phyloP scores from a whole-genome alignment of 1,140 invertebrate genomes.

The Saccostrea echinata region DNA sequence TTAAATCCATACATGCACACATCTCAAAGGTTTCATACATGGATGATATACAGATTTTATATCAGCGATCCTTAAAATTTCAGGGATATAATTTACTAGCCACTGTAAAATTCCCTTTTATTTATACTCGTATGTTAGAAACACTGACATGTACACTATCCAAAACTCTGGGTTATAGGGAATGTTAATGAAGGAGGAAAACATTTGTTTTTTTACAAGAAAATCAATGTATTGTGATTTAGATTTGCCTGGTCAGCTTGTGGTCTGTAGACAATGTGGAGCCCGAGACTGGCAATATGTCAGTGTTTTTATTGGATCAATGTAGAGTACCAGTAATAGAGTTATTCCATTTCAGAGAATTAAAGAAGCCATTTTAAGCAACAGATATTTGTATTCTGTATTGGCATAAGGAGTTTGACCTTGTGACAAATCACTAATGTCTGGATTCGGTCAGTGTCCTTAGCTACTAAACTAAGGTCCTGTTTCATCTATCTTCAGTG shows the following conservation, averaged over 20 bases:
- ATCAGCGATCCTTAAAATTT: too few relatives aligned
- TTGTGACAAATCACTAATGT: neutral
- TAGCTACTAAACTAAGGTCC: too few relatives aligned
- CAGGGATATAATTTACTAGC: too few relatives aligned
- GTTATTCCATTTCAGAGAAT: neutral
- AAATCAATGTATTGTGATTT: slow-evolving; percentile 8
- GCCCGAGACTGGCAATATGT: neutral
- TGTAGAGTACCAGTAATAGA: neutral
- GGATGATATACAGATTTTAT: too few relatives aligned
- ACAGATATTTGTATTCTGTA: neutral
- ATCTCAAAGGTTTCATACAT: too few relatives aligned
- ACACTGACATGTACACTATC: too few relatives aligned
- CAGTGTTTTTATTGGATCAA: neutral
- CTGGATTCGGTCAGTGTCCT: too few relatives aligned
- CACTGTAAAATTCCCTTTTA: too few relatives aligned
- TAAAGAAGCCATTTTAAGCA: neutral
- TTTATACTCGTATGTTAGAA: too few relatives aligned
- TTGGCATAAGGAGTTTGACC: neutral
- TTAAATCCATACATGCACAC: too few relatives aligned
- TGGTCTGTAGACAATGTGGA: neutral
- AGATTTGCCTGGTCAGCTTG: neutral
- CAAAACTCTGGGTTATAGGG: too few relatives aligned
- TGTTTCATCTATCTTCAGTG: too few relatives aligned
- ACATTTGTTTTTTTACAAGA: neutral
- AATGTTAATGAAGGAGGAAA: neutral